Base-by-base conservation (phyloP, 2,888 invertebrate species). In the Nyleta sp. region DNA sequence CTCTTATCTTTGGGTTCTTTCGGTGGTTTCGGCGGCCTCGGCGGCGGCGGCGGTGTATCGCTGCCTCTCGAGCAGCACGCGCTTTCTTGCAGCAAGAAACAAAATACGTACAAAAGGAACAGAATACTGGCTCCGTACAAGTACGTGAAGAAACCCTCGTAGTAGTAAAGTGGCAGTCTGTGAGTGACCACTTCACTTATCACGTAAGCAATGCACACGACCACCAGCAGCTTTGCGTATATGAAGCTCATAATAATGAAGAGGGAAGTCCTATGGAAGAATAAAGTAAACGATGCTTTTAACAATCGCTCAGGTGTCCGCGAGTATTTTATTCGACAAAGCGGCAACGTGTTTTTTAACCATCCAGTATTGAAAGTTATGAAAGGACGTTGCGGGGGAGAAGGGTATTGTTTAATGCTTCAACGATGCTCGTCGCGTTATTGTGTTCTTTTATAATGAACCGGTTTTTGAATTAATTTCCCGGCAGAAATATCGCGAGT, bases 171-270 rank as follows among this genome's bases (percentile, higher is more conserved):
- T 82, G 97, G 97, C 84, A 98, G 93, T 91, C 96, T 96, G 92
- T 97, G 96, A 83, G 97, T 97, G 89, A 97, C 96, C 88, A 97
- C 97, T 92, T 98, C 97, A 88, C 98, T 97, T 91, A 98, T 95
- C 87, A 98, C 97, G 91, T 98, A 97, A 81, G 97, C 97, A 90
- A 98, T 94, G 92, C 98, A 98, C 76, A 98, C 95, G 84, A 98
- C 97, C 84, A 98, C 95, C 91, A 98, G 92, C 80, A 98, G 95
- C 92, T 98, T 97, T 88, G 97, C 98, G 92, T 98, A 98, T 89
- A 98, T 96, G 92, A 97, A 96, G 92, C 98, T 98, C 93, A 97
- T 96, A 91, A 97, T 96, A 92, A 98, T 97, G 93, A 97, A 97
- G 86, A 97, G 93, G 86, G 97, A 97, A 85, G 97, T 97, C 94